phyloP scores from a whole-genome alignment of 2,888 invertebrate genomes.

The Teleiodes luculella region DNA sequence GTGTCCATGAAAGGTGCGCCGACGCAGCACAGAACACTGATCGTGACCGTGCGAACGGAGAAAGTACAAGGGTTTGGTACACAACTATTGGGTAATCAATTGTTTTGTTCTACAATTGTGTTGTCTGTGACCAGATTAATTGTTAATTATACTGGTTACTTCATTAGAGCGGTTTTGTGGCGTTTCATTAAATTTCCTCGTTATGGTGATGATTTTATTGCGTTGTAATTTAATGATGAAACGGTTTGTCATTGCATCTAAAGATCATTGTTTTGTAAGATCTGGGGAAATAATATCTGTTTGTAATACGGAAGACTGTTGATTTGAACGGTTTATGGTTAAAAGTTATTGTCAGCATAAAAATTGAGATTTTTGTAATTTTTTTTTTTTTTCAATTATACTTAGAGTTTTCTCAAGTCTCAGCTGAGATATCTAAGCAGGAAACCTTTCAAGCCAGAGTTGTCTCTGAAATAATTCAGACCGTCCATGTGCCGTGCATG shows the following conservation, averaged over 20 bases:
- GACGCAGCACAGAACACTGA: conserved; percentile 25
- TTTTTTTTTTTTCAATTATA: too few relatives aligned
- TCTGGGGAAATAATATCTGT: too few relatives aligned
- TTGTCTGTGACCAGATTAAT: conserved; percentile 9
- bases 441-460: too few relatives aligned
- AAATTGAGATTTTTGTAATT: too few relatives aligned
- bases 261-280: too few relatives aligned
- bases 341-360: too few relatives aligned
- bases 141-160: conserved; percentile 23
- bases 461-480: too few relatives aligned
- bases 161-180: conserved; percentile 20
- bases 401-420: too few relatives aligned
- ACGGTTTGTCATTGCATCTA: neutral
- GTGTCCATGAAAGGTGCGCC: conserved; percentile 37
- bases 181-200: neutral
- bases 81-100: conserved; percentile 15
- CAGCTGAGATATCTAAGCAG: too few relatives aligned
- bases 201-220: neutral
- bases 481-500: too few relatives aligned
- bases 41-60: conserved; percentile 60
- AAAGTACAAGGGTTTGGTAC: conserved; percentile 47
- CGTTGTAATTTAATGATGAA: neutral
- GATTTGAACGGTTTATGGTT: too few relatives aligned
- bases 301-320: too few relatives aligned
- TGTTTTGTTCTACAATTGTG: conserved; percentile 14